Base-by-base conservation (phyloP, 1,140 invertebrate genomes). In the Lordiphosa clarofinis region DNA sequence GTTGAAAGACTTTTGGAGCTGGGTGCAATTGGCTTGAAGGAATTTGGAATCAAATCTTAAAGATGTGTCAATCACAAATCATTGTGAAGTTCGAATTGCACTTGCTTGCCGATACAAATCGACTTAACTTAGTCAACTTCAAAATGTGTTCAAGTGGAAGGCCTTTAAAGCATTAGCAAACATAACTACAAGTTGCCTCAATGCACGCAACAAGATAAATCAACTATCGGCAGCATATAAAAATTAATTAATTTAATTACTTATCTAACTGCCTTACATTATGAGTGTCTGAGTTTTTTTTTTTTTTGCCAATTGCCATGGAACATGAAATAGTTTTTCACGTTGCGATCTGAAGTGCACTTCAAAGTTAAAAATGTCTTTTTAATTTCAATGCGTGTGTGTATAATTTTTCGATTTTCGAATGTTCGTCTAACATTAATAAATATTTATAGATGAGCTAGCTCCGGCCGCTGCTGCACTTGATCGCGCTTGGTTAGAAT, bases 191-290 rank as follows among this genome's bases (percentile, higher is more conserved):
- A 61, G 67, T 63, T 67, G 52, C 46, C 53, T 53, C 35, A 59
- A 55, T 69, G 65, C 59, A 73, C 59, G 55, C 54, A 31, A 71
- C 49, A 68, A 46, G 58, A 63, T 74, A 74, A 74, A 69, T 78
- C 58, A 57, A 73, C 55, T 69, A 69, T 65, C 48, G 73, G 49
- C 56, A 56, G 63, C 58, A 72, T 53, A 78, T 79, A 67, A 61
- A 78, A 78, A 64, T 70, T 78, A 78, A 78, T 78, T 79, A 79
- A 78, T 78, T 78, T 78, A 78, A 78, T 78, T 78, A 79, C 74
- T 79, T 79, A 78, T 73, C 74, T 57, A 73, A 44, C 50, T 44
- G 64, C 66, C 73, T 58, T 68, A 72, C 71, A 64, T 69, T 46
- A 50, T 40, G 48, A 78, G 56, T 66, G 54, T 40, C 44, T 31